phyloP scores from a whole-genome alignment of 2,113 vertebrate genomes.

The Rhegmatorhina hoffmannsi region DNA sequence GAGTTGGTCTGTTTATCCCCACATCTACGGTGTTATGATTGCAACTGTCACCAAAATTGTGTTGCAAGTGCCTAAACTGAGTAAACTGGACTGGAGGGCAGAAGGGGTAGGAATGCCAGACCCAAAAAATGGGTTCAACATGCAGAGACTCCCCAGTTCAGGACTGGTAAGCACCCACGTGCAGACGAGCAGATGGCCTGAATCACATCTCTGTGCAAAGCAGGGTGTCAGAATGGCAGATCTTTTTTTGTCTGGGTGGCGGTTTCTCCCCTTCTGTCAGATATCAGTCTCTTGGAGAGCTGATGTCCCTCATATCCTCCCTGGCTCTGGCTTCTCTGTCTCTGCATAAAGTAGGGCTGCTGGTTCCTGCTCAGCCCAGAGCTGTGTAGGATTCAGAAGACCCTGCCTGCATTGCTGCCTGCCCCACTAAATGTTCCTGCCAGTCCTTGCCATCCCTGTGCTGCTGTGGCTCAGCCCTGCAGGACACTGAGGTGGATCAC shows the following conservation, averaged over 20 bases:
- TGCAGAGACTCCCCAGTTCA: not conserved
- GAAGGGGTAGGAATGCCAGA: not conserved
- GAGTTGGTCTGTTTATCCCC: not conserved
- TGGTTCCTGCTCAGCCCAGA: not conserved
- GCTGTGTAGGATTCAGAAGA: fast-evolving
- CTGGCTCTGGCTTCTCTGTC: not conserved
- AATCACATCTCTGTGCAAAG: not conserved
- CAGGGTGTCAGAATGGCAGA: not conserved
- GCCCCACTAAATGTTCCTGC: not conserved
- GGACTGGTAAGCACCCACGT: not conserved
- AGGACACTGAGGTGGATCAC: not conserved
- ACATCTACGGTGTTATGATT: not conserved
- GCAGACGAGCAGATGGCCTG: not conserved
- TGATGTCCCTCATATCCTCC: not conserved
- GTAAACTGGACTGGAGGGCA: not conserved
- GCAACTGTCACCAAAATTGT: not conserved
- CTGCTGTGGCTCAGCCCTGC: not conserved
- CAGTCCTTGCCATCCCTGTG: fast-evolving
- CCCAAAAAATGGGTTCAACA: not conserved
- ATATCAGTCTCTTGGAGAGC: not conserved
- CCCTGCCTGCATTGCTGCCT: not conserved
- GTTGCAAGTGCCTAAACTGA: not conserved
- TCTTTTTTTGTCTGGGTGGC: not conserved
- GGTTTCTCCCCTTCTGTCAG: not conserved
- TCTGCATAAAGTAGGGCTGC: not conserved